Evolutionary conservation across 2,888 invertebrate species (phyloP), one percentile per base, ranked within the genome.

Genomic region (Erebia ligea): DNA sequence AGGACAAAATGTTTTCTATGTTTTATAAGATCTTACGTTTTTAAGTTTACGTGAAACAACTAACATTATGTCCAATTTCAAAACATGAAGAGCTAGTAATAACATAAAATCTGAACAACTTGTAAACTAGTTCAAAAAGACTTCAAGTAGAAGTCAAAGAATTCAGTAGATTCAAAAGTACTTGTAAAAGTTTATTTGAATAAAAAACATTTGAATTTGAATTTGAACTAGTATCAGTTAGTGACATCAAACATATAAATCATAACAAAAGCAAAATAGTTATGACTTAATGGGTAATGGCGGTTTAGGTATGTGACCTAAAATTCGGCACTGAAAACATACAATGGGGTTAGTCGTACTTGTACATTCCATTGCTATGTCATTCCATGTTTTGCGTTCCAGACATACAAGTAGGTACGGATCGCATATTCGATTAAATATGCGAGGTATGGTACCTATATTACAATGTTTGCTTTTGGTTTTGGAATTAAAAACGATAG

Each of bases 351-450:
- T 50, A 59, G 40, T 61, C 66, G 63, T 34, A 69, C 50, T 61
- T 45, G 67, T 58, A 68, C 69, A 69, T 74, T 74, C 70, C 67
- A 61, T 59, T 70, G 76, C 68, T 78, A 74, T 82, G 79, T 80
- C 78, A 76, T 73, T 76, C 76, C 73, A 79, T 82, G 80, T 79
- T 83, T 80, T 73, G 75, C 78, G 86, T 86, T 81, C 85, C 84
- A 67, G 75, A 78, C 81, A 82, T 79, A 15, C 34, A 1, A 34
- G 34, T 2, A 34, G 45, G 45, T 45, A 76, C 70, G 75, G 79
- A 78, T 80, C 77, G 76, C 75, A 78, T 71, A 68, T 72, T 75
- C 75, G 77, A 79, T 81, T 56, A 42, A 54, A 40, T 19, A 42
- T 61, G 42, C 17, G n/a, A 40, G 17, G 42, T 61, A 61, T 61